Percentiles rank a stretch among this genome's conserved stretches.
These are phyloP conservation scores for Periparus ater DNA, from an alignment of 2,797 vertebrate genomes.

Conservation along the genomic window DNA sequence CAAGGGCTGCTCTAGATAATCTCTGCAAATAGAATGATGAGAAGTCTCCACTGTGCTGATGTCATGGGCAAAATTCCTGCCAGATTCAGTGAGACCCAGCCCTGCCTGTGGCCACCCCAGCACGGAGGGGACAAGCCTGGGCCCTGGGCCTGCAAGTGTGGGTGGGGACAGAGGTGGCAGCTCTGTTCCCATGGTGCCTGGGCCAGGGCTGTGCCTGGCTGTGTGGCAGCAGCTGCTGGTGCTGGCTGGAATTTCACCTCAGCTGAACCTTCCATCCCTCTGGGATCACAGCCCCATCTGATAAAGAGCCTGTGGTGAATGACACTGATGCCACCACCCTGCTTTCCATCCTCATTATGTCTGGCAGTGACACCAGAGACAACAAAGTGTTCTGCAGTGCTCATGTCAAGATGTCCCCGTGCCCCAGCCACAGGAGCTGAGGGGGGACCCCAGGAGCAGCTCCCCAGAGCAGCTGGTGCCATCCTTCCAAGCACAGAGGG, in stretches of 20 bases:
- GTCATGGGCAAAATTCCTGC: slow-evolving; percentile 7
- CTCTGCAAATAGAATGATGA: slow-evolving; percentile 22
- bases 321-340: background rate
- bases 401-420: accelerated
- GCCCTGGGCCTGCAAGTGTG: background rate
- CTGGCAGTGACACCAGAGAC: background rate
- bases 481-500: background rate
- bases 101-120: background rate
- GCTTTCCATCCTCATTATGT: background rate
- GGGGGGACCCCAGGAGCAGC: background rate
- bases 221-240: background rate
- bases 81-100: accelerated
- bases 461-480: background rate
- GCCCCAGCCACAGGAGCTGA: background rate
- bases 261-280: background rate
- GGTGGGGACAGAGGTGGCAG: background rate
- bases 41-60: background rate
- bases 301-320: background rate
- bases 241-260: background rate
- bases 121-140: accelerated
- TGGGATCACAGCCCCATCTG: background rate
- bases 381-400: background rate
- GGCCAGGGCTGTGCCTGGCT: background rate
- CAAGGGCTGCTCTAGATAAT: slow-evolving; percentile 44
- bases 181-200: accelerated